These are phyloP conservation scores for Diarsia dahlii DNA, from an alignment of 2,888 invertebrate genomes.

Conservation along the genomic window DNA sequence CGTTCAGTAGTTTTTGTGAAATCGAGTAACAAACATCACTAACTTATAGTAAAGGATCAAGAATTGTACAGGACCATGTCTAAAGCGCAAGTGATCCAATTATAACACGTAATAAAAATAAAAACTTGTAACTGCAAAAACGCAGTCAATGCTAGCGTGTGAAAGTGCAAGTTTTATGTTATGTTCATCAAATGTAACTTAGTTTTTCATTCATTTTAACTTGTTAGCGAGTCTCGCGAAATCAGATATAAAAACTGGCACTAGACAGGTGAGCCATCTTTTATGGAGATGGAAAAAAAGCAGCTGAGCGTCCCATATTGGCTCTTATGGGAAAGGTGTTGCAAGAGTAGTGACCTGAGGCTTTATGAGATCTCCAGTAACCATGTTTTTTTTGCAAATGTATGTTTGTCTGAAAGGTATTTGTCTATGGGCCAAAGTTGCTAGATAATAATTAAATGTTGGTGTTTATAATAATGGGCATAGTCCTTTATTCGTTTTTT, in stretches of 20 bases:
- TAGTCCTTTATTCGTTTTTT: constrained; percentile 7
- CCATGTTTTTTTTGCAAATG: constrained; percentile 7
- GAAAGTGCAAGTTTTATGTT: constrained; percentile 73
- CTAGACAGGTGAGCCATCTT: constrained; percentile 66
- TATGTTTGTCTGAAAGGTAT: no score
- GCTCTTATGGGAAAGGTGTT: constrained; percentile 79
- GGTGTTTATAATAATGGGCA: not conserved
- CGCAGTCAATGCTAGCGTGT: constrained; percentile 50
- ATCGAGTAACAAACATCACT: not conserved
- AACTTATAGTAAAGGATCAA: not conserved
- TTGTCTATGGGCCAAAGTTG: no score
- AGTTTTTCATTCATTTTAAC: constrained; percentile 69
- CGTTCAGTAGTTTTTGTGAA: not conserved
- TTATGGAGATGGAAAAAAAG: constrained; percentile 72
- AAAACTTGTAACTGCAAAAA: constrained; percentile 27
- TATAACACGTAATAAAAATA: constrained; percentile 31
- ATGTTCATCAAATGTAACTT: constrained; percentile 65
- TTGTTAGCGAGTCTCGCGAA: constrained; percentile 67
- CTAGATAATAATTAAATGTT: no score
- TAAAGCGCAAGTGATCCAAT: constrained; percentile 24
- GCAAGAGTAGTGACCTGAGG: constrained; percentile 43
- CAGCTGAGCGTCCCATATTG: constrained; percentile 75
- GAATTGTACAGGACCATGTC: not conserved
- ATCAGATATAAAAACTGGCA: constrained; percentile 70
- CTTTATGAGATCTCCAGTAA: constrained; percentile 25